Evolutionary conservation across 2,797 vertebrate species (phyloP), one percentile per base, ranked within the genome.

Genomic region (Vipera ursinii): DNA sequence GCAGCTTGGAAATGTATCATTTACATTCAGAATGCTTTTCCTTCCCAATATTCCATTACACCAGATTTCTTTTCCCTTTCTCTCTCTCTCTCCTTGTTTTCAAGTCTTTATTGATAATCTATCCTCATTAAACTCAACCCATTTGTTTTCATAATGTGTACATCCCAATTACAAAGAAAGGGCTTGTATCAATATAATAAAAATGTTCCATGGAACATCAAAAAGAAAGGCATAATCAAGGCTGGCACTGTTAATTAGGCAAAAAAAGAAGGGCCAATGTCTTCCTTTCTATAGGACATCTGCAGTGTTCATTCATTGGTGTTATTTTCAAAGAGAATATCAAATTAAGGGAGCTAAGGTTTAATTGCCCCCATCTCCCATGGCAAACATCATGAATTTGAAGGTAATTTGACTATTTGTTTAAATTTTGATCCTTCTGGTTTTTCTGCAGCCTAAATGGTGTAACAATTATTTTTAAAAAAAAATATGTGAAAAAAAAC

Each of bases 91-190:
- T 95, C 94, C 91, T 96, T 95, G 95, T 90, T 96, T 97, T 96
- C 95, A 94, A 53, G 91, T 94, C 96, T 97, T 97, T 96, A 97
- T 96, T 97, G 96, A 96, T 97, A 97, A 98, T 98, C 97, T 95
- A 97, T 98, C 97, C 96, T 98, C 97, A 98, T 98, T 98, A 98
- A 95, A 93, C 94, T 94, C 90, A 94, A 95, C 94, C 91, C 96
- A 98, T 98, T 97, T 97, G 96, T 98, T 97, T 98, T 98, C 97
- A 97, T 98, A 97, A 97, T 95, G 65, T 94, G 94, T 93, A 94
- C 97, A 96, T 96, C 96, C 96, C 96, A 96, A 98, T 98, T 97
- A 98, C 96, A 97, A 97, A 97, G 97, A 98, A 97, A 97, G 97
- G 95, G 94, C 96, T 97, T 96, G 95, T 97, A 97, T 98, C 97